Conservation (phyloP, 2,888 invertebrate species). For the Serrognathus titanus region DNA sequence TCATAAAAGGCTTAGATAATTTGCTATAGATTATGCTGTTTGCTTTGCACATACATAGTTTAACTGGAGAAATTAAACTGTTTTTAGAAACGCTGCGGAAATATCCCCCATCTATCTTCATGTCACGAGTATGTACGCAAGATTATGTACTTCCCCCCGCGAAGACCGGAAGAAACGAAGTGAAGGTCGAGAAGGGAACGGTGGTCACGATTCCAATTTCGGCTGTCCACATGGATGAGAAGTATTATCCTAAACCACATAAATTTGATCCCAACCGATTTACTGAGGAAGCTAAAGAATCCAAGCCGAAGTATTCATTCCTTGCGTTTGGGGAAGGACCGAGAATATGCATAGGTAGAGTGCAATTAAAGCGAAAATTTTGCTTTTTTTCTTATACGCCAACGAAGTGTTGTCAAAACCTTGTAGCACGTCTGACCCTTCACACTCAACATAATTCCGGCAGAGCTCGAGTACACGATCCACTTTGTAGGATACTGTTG, state of each 20-base stretch:
- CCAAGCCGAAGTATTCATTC: conserved; percentile 29
- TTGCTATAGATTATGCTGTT: too few relatives aligned
- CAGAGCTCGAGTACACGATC: too few relatives aligned
- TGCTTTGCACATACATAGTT: too few relatives aligned
- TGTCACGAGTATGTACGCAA: conserved; percentile 29
- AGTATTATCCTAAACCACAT: conserved; percentile 25
- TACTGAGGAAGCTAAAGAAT: conserved; percentile 31
- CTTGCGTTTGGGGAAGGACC: conserved; percentile 35
- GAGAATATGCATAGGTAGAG: conserved; percentile 18
- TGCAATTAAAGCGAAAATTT: too few relatives aligned
- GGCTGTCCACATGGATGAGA: conserved; percentile 23
- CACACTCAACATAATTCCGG: too few relatives aligned
- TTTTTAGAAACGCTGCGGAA: conserved; percentile 21
- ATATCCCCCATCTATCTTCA: conserved; percentile 31
- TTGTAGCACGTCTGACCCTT: too few relatives aligned
- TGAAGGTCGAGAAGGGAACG: conserved; percentile 36
- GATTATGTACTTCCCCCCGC: conserved; percentile 22
- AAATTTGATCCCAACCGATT: conserved; percentile 29
- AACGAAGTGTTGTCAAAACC: too few relatives aligned
- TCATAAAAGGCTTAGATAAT: too few relatives aligned
- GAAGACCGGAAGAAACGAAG: conserved; percentile 38
- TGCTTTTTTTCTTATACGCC: too few relatives aligned
- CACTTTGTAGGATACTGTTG: too few relatives aligned
- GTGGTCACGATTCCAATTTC: conserved; percentile 24
- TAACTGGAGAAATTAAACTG: too few relatives aligned